Evolutionary conservation across 2,888 invertebrate species (phyloP), one percentile per base, ranked within the genome.

Genomic region (Macaria liturata): DNA sequence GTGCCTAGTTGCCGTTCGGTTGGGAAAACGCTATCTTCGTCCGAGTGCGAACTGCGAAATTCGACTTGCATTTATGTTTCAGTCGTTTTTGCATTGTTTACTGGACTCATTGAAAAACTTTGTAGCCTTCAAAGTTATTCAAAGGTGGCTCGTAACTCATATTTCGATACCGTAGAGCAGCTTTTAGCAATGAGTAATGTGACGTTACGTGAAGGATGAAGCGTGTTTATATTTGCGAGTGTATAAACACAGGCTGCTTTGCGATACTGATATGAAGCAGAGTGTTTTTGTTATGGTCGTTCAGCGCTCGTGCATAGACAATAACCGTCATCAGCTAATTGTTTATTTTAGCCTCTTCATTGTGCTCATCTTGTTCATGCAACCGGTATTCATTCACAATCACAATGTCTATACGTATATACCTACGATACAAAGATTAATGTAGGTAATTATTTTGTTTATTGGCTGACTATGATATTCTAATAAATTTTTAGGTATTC

Each of bases 231-330:
- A 68, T 65, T 72, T 54, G 55, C 54, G 61, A 54, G 63, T 69
- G 65, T 75, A 71, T 76, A 80, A 78, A 79, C 74, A 77, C 57
- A 57, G 50, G 54, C 53, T 49, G 39, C 54, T 52, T 55, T 49
- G 61, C 62, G 56, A 64, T 68, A 55, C 61, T 66, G 74, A 76
- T 72, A 72, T 69, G 67, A 72, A 70, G 62, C 75, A 69, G 71
- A 70, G 71, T 82, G 78, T 81, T 80, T 79, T 80, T 74, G 71
- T 77, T 79, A 75, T 69, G 68, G 74, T 78, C 74, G 73, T 75
- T 80, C 64, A 66, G 56, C 56, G 66, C 70, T 74, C 68, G 59
- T 70, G 69, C 71, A 69, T 72, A 73, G 73, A 75, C 73, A 78
- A 74, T 75, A 70, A 74, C 57, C 59, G 59, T 51, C 63, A 57